A percentile compares a stretch with the other conserved stretches of the same genome.
Evolutionary conservation across 64 coral and sea anemone genomes (phyloP).

Genomic region (Pocillopora damicornis): DNA sequence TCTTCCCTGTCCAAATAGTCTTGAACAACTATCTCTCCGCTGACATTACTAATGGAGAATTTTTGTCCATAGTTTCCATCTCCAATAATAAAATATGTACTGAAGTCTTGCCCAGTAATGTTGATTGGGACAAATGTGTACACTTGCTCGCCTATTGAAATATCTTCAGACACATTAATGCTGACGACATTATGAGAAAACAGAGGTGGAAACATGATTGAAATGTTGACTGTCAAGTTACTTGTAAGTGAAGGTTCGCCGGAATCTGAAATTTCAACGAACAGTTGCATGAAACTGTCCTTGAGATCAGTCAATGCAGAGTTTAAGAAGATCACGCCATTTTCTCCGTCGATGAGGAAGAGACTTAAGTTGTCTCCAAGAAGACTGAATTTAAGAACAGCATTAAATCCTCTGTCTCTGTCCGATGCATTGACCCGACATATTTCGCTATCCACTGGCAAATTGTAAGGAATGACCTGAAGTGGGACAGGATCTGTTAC

Average conservation of each 20-base stretch:
- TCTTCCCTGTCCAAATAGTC: constrained; percentile 41
- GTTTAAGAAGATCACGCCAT: constrained; percentile 27
- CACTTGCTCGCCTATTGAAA: background rate
- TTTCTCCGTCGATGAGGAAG: constrained; percentile 40
- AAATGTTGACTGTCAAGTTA: constrained; percentile 52
- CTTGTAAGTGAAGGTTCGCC: background rate
- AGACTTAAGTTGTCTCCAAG: background rate
- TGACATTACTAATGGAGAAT: constrained; percentile 38
- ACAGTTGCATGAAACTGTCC: constrained; percentile 14
- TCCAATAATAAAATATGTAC: constrained; percentile 26
- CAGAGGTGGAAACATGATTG: constrained; percentile 41
- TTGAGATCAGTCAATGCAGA: constrained; percentile 39
- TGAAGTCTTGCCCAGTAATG: constrained; percentile 23
- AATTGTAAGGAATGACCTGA: constrained; percentile 34
- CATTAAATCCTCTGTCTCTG: constrained; percentile 13
- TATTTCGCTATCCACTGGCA: constrained; percentile 22
- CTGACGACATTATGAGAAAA: background rate
- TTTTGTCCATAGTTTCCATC: constrained; percentile 12
- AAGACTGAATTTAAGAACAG: constrained; percentile 7
- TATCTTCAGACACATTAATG: constrained; percentile 20
- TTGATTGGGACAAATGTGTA: constrained; percentile 25
- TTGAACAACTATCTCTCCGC: constrained; percentile 38
- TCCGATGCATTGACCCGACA: constrained; percentile 48
- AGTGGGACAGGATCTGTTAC: background rate
- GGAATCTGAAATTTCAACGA: constrained; percentile 21